These are phyloP conservation scores for Automeris io DNA, from an alignment of 2,888 invertebrate genomes.

Conservation along the genomic window DNA sequence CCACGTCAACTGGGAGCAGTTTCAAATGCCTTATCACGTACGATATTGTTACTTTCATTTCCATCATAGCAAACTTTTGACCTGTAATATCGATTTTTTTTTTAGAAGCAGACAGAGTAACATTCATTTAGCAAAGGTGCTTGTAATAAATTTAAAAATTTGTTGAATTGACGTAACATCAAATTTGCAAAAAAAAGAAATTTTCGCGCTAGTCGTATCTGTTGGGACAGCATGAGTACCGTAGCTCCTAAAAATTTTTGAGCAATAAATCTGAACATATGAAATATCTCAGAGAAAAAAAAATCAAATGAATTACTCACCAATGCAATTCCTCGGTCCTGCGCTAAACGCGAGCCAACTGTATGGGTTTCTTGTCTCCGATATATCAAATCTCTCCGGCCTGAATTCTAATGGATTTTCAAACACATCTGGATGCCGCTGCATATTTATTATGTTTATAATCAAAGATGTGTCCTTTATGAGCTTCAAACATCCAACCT, in stretches of 20 bases:
- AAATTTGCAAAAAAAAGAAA: too few species aligned
- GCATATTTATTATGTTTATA: conserved; percentile 54
- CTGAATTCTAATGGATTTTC: conserved; percentile 65
- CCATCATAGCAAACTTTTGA: conserved; percentile 52
- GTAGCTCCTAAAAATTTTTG: too few species aligned
- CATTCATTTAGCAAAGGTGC: neutral
- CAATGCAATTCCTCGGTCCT: conserved; percentile 80
- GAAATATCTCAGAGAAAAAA: neutral
- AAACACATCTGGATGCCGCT: conserved; percentile 61
- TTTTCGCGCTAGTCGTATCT: too few species aligned
- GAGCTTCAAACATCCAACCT: conserved; percentile 18
- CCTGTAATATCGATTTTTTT: conserved; percentile 33
- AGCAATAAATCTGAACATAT: too few species aligned
- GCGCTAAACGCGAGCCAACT: conserved; percentile 80
- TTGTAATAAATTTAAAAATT: too few species aligned
- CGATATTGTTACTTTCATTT: conserved; percentile 66
- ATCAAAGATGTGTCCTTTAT: conserved; percentile 45
- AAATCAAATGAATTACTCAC: conserved; percentile 26
- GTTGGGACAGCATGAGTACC: too few species aligned
- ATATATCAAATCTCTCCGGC: conserved; percentile 70
- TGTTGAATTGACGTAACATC: too few species aligned
- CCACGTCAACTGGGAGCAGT: conserved; percentile 35
- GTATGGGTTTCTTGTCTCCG: conserved; percentile 40
- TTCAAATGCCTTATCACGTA: conserved; percentile 63
- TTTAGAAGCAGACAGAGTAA: neutral